These are phyloP conservation scores for Fragum sueziense DNA, from an alignment of 2,888 invertebrate genomes.

Conservation along the genomic window DNA sequence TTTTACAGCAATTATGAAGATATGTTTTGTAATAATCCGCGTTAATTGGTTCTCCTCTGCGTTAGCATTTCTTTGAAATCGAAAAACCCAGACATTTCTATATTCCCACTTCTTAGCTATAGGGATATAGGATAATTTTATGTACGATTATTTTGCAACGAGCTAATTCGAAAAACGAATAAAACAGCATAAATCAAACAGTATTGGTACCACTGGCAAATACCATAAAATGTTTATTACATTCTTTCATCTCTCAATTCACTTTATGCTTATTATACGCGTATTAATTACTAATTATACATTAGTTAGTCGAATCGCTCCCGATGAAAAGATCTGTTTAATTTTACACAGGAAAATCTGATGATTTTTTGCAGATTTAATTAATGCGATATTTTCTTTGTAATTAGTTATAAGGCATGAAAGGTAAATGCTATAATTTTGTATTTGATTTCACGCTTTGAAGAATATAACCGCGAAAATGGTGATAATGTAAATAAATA, in stretches of 20 bases:
- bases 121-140: background rate
- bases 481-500: background rate
- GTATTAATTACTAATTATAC: conserved; percentile 17
- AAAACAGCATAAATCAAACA: background rate
- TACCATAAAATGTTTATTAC: conserved; percentile 4
- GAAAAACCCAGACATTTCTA: background rate
- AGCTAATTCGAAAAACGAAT: background rate
- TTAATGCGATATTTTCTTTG: conserved; percentile 6
- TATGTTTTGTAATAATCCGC: background rate
- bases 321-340: conserved; percentile 6
- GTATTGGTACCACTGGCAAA: background rate
- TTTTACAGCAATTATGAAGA: background rate
- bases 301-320: conserved; percentile 1
- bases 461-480: background rate
- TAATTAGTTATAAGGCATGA: background rate
- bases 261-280: conserved; percentile 11
- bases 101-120: background rate
- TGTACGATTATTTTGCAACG: background rate
- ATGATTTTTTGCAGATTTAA: conserved; percentile 3
- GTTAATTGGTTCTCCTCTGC: background rate
- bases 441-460: background rate
- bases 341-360: conserved; percentile 10
- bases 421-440: background rate
- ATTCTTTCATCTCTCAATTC: conserved; percentile 12
- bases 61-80: background rate